Evolutionary conservation across 2,797 vertebrate species (phyloP).

Genomic region (Bradypus variegatus): DNA sequence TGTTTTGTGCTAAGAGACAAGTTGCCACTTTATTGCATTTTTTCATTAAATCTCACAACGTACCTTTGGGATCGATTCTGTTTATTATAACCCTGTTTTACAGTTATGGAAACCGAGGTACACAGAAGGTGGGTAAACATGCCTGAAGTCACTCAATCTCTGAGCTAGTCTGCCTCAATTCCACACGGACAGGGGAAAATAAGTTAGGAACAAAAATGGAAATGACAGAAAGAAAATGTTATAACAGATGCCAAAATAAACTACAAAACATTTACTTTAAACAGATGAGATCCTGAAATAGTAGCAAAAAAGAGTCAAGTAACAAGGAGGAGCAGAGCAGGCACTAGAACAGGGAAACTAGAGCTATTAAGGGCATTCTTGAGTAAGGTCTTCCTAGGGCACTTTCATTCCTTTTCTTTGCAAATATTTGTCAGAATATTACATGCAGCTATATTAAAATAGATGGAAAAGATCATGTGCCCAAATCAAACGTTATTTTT

Average conservation of each 20-base stretch:
- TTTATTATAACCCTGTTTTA: neutral
- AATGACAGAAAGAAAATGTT: conserved; percentile 47
- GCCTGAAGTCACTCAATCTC: neutral
- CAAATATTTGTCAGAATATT: neutral
- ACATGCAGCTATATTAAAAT: neutral
- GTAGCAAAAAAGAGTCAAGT: neutral
- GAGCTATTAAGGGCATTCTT: neutral
- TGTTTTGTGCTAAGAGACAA: neutral
- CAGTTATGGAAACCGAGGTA: conserved; percentile 26
- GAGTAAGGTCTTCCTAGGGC: neutral
- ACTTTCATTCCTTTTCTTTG: neutral
- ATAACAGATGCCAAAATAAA: conserved; percentile 48
- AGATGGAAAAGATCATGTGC: neutral
- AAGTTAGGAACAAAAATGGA: conserved; percentile 50
- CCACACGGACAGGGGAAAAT: conserved; percentile 21
- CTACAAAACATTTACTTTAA: conserved; percentile 52
- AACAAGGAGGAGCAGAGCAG: neutral
- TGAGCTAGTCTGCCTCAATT: neutral
- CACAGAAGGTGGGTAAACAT: neutral
- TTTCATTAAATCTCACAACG: neutral
- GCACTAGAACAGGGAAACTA: neutral
- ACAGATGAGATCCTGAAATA: conserved; percentile 58
- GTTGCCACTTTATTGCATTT: neutral
- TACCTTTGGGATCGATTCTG: neutral
- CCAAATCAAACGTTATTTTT: conserved; percentile 12